A percentile compares a stretch with the other conserved stretches of the same genome.
Conservation (phyloP, 1,140 invertebrate genomes). For the Scylla paramamosain region DNA sequence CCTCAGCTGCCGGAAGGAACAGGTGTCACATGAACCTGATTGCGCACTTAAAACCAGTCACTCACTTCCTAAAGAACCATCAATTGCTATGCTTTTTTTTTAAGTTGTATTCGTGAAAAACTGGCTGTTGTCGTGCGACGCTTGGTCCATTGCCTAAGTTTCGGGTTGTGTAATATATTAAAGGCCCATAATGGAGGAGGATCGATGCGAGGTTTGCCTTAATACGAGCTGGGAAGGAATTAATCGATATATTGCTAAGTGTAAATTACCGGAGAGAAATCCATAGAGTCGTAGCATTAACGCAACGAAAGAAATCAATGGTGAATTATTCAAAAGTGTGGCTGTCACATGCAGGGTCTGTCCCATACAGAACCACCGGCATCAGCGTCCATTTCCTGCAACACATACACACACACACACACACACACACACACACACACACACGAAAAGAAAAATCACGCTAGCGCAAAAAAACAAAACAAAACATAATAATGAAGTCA, state of each 20-base stretch:
- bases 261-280: neutral
- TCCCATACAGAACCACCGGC: no score
- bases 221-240: neutral
- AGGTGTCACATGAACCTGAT: no score
- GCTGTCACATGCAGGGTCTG: neutral
- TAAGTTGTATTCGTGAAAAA: no score
- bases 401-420: neutral
- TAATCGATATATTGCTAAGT: neutral
- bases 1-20: no score
- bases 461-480: neutral
- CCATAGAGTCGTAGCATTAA: neutral
- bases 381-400: neutral
- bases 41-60: no score
- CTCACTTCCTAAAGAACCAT: no score
- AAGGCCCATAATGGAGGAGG: neutral
- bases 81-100: no score
- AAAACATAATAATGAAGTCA: neutral
- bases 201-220: neutral
- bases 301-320: neutral
- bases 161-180: neutral
- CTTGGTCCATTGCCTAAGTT: neutral
- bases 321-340: neutral
- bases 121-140: no score
- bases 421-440: conserved; percentile 7
- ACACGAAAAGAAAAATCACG: neutral